phyloP scores from a whole-genome alignment of 2,113 vertebrate genomes.

The Zosterops hypoxanthus region DNA sequence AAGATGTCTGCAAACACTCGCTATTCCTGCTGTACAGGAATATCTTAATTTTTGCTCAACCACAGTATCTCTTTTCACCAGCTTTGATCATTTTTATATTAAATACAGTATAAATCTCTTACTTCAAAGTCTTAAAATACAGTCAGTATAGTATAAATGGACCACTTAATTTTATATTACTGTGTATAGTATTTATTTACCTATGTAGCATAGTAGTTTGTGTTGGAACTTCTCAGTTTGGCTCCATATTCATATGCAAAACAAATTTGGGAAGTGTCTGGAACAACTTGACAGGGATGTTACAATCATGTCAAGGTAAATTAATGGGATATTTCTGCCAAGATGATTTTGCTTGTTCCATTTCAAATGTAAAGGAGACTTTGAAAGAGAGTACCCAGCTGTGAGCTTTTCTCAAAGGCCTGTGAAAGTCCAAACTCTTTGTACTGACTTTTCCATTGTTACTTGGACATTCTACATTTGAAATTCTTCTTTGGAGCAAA shows the following conservation, averaged over 20 bases:
- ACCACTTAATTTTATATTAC: neutral
- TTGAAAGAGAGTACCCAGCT: neutral
- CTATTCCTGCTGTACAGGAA: neutral
- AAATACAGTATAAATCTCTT: neutral
- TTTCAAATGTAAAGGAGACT: neutral
- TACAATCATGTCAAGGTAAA: neutral
- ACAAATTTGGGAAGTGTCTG: neutral
- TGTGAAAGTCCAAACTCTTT: neutral
- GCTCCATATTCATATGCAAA: neutral
- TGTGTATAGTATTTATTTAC: neutral
- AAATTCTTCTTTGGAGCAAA: neutral
- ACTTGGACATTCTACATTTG: neutral
- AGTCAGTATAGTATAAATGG: neutral
- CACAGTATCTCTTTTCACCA: neutral
- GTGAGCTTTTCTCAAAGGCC: neutral
- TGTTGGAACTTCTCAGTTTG: neutral
- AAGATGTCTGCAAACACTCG: neutral
- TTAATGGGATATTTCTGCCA: neutral
- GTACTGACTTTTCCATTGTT: neutral
- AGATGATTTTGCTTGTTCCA: neutral
- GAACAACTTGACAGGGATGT: neutral
- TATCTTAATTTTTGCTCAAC: neutral
- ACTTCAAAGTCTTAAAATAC: neutral
- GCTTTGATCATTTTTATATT: neutral
- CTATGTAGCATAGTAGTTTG: neutral